Evolutionary conservation across 2,888 invertebrate species (phyloP).

Genomic region (Microctonus brassicae): DNA sequence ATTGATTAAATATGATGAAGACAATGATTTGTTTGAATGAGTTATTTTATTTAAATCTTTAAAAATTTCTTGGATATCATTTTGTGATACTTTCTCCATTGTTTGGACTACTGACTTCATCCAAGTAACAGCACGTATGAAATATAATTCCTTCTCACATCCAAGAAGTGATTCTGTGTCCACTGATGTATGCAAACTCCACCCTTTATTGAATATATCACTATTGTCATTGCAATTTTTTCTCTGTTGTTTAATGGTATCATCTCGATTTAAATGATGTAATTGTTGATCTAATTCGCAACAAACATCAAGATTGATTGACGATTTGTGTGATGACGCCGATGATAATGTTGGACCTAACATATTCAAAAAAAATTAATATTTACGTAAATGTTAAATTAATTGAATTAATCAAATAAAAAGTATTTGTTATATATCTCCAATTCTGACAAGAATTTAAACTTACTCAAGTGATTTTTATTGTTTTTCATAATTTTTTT

Average conservation of each 20-base stretch:
- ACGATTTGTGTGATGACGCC: background rate
- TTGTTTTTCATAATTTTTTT: background rate
- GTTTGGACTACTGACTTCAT: constrained; percentile 5
- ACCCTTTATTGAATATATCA: background rate
- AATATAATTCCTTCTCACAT: constrained; percentile 12
- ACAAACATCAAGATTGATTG: background rate
- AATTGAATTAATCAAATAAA: too few relatives aligned
- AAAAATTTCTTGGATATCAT: background rate
- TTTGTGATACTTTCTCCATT: background rate
- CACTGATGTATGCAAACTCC: background rate
- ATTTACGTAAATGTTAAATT: too few relatives aligned
- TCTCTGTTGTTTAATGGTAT: background rate
- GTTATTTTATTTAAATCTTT: background rate
- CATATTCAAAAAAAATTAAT: background rate
- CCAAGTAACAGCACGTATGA: constrained; percentile 17
- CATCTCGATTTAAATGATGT: background rate
- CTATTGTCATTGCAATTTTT: background rate
- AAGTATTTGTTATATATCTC: too few relatives aligned
- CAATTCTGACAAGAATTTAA: background rate
- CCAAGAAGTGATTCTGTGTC: background rate
- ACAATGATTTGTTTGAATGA: background rate
- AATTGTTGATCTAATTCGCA: background rate
- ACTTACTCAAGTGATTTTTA: background rate
- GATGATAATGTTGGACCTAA: background rate
- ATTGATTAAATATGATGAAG: background rate